These are phyloP conservation scores for Spodoptera frugiperda DNA, from an alignment of 1,140 invertebrate species.

Conservation along the genomic window DNA sequence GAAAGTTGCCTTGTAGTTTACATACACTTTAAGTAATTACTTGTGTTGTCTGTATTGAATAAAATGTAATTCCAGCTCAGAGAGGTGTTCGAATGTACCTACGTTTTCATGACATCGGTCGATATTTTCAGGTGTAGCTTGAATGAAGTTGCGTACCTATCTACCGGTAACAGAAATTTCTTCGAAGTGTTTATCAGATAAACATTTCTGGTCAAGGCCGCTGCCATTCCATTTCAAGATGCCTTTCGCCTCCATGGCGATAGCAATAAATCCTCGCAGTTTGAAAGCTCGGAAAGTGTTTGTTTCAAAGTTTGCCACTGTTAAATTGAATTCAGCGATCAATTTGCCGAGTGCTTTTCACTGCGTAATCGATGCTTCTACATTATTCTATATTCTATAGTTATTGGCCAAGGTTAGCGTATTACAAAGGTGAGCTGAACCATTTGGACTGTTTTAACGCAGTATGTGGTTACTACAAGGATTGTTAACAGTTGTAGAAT, in stretches of 20 bases:
- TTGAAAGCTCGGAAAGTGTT: constrained; percentile 22
- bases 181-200: constrained; percentile 18
- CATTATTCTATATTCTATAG: neutral
- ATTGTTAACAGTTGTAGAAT: too few species aligned
- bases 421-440: constrained; percentile 1
- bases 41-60: neutral
- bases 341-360: constrained; percentile 2
- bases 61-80: neutral
- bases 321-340: constrained; percentile 23
- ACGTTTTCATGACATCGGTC: neutral
- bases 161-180: constrained; percentile 10
- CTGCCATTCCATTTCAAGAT: constrained; percentile 15
- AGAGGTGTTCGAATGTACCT: neutral
- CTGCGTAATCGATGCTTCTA: constrained; percentile 16
- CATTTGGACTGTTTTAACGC: constrained; percentile 2
- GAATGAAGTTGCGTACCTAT: neutral
- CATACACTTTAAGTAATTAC: neutral
- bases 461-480: neutral
- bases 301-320: constrained; percentile 15
- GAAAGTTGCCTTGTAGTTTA: neutral
- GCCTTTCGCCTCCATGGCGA: constrained; percentile 8
- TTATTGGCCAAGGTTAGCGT: too few species aligned
- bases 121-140: constrained; percentile 5
- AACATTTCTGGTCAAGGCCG: constrained; percentile 22
- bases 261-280: constrained; percentile 24